Percentiles rank a stretch among this genome's conserved stretches.
Evolutionary conservation across 64 coral and sea anemone species (phyloP).

Genomic region (Trachythela sp.): DNA sequence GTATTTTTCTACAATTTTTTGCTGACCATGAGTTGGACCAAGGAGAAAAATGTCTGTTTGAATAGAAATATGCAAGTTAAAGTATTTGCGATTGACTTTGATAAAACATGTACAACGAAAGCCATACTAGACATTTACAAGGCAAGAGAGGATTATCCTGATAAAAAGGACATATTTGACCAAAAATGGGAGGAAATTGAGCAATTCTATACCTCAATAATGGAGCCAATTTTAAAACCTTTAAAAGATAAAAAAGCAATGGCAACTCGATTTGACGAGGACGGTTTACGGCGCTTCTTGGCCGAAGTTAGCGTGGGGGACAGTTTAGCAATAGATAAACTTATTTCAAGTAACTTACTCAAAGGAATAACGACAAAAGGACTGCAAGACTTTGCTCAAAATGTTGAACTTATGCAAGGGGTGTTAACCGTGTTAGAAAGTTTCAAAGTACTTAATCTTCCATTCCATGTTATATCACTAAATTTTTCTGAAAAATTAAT

Average conservation of each 20-base stretch:
- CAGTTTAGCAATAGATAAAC: conserved; percentile 43
- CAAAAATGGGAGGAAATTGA: conserved; percentile 55
- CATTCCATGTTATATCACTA: conserved; percentile 79
- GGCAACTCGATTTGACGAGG: conserved; percentile 45
- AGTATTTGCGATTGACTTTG: conserved; percentile 91
- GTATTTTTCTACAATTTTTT: background rate
- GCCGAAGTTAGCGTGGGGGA: conserved; percentile 57
- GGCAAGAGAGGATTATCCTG: conserved; percentile 66
- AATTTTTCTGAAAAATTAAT: conserved; percentile 92
- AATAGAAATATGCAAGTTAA: conserved; percentile 10
- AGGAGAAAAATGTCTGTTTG: too few relatives aligned
- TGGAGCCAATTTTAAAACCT: conserved; percentile 37
- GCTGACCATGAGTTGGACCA: background rate
- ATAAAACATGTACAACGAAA: conserved; percentile 80
- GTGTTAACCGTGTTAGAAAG: conserved; percentile 41
- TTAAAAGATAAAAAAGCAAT: conserved; percentile 1
- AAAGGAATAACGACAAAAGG: conserved; percentile 67
- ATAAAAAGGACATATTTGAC: conserved; percentile 49
- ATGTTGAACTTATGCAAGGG: conserved; percentile 62
- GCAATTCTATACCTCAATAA: conserved; percentile 43
- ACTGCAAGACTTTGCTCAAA: conserved; percentile 54
- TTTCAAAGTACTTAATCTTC: conserved; percentile 63
- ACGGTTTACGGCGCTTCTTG: conserved; percentile 55
- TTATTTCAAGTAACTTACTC: conserved; percentile 76
- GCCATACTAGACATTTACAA: conserved; percentile 77